phyloP scores from a whole-genome alignment of 2,113 vertebrate species.

The Polypterus senegalus region DNA sequence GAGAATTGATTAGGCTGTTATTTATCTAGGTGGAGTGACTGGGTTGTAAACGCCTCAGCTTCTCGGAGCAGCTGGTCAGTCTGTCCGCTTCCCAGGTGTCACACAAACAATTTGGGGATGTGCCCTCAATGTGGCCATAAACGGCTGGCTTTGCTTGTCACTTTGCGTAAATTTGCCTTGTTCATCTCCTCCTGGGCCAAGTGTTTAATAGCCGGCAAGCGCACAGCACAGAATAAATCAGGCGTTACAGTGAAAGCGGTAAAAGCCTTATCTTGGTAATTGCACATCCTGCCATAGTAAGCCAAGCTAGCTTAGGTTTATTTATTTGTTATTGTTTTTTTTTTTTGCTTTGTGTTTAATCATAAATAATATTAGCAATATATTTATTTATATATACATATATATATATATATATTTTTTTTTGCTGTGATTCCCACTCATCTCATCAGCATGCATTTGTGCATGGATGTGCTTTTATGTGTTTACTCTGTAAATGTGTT shows the following conservation, averaged over 20 bases:
- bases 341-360: too few relatives aligned
- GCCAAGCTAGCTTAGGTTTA: too few relatives aligned
- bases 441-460: too few relatives aligned
- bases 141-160: not conserved
- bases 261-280: too few relatives aligned
- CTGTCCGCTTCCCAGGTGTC: slow-evolving; percentile 13
- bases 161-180: slow-evolving; percentile 7
- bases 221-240: not conserved
- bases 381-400: too few relatives aligned
- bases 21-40: slow-evolving; percentile 4
- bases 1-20: slow-evolving; percentile 16
- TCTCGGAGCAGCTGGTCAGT: slow-evolving; percentile 10
- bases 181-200: slow-evolving; percentile 10
- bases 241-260: not conserved
- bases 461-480: too few relatives aligned
- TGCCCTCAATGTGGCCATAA: slow-evolving; percentile 9
- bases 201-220: slow-evolving; percentile 4
- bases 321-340: too few relatives aligned
- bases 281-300: too few relatives aligned
- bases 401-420: too few relatives aligned
- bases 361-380: too few relatives aligned
- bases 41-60: slow-evolving; percentile 3
- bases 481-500: too few relatives aligned
- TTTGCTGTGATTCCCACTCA: too few relatives aligned
- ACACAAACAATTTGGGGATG: slow-evolving; percentile 2